Conservation (phyloP, 2,797 vertebrate species). For the Strix occidentalis region DNA sequence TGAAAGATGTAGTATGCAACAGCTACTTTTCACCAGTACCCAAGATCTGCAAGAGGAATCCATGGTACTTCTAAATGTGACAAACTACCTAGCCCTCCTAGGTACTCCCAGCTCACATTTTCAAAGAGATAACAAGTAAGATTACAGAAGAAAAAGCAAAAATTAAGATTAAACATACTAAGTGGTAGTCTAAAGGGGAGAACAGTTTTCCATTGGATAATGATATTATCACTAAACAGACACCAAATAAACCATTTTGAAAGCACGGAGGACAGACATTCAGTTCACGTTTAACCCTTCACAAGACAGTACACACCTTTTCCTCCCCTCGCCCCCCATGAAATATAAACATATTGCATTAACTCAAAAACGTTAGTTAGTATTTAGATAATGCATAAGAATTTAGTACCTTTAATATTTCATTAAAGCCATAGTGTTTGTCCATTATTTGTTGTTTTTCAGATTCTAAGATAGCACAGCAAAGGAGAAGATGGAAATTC, state of each 20-base stretch:
- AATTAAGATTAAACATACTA: not conserved
- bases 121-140: not conserved
- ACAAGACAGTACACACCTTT: not conserved
- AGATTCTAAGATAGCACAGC: conserved; percentile 95
- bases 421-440: conserved; percentile 94
- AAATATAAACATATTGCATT: not conserved
- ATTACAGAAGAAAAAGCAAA: not conserved
- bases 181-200: not conserved
- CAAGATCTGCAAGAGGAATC: not conserved
- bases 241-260: not conserved
- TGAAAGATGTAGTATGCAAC: not conserved
- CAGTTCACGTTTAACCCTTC: not conserved
- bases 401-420: conserved; percentile 91
- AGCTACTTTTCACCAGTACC: not conserved
- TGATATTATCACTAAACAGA: not conserved
- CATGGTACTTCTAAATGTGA: not conserved
- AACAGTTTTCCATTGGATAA: not conserved
- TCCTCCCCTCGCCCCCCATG: not conserved
- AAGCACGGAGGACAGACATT: not conserved
- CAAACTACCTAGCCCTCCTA: not conserved
- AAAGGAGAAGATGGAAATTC: conserved; percentile 96
- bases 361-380: not conserved
- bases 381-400: not conserved
- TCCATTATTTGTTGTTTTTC: conserved; percentile 98
- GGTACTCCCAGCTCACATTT: not conserved